Evolutionary conservation across 2,113 vertebrate genomes (phyloP), one percentile per base, ranked within the genome.

Genomic region (Salvelinus alpinus): DNA sequence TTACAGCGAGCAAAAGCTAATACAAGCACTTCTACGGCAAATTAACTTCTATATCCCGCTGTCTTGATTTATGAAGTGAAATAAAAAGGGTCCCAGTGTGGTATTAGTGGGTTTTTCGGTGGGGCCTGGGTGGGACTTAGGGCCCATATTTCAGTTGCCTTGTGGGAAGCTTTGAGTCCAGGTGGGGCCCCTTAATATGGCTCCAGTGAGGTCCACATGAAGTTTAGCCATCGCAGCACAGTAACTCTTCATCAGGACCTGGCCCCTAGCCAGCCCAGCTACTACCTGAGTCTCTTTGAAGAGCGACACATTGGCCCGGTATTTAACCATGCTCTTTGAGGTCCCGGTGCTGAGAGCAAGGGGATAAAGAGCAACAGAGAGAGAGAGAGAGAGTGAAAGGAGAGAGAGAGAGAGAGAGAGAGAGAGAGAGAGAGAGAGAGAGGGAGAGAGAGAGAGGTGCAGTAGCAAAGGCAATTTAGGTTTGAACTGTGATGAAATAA

Each of bases 241-340:
- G 91, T 91, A 92, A 91, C 86, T 92, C 90, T 92, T 93, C 90
- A 90, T 92, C 91, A 88, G 88, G 86, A 88, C 83, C 79, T 94
- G 92, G 91, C 88, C 86, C 71, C 68, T 77, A 81, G 91, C 91
- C 92, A 93, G 84, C 72, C 81, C 60, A 85, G 88, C 89, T 91
- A 89, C 91, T 93, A 92, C 92, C 90, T 92, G 90, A 93, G 91
- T 94, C 92, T 94, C 92, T 93, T 93, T 93, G 93, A 93, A 92
- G 90, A 92, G 92, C 89, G 88, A 92, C 91, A 93, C 89, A 85
- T 92, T 93, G 88, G 91, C 88, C 90, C 85, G 86, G 89, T 93
- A 91, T 93, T 94, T 93, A 94, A 87, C 91, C 91, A 94, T 94
- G 91, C 92, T 90, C 90, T 93, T 94, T 94, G 92, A 93, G 91